Conservation (phyloP, 2,113 vertebrate genomes). For the Picathartes gymnocephalus region DNA sequence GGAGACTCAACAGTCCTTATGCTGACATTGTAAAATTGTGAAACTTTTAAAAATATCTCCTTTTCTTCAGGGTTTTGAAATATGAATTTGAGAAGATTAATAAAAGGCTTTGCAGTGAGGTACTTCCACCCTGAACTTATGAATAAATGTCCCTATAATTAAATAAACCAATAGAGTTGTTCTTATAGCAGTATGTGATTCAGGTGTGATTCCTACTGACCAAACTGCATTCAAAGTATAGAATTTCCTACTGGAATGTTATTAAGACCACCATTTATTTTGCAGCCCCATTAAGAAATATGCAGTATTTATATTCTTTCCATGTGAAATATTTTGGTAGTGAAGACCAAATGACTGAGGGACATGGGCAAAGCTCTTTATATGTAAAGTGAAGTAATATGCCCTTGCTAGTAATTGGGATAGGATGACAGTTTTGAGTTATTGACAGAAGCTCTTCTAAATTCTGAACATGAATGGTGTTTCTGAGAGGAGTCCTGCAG, state of each 20-base stretch:
- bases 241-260: neutral
- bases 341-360: neutral
- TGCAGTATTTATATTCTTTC: neutral
- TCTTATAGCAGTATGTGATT: neutral
- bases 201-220: neutral
- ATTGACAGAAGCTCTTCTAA: neutral
- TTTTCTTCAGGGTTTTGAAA: slow-evolving; percentile 41
- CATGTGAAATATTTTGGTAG: neutral
- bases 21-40: slow-evolving; percentile 20
- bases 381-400: neutral
- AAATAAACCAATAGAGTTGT: slow-evolving; percentile 26
- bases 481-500: neutral
- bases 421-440: neutral
- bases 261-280: neutral
- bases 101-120: slow-evolving; percentile 27
- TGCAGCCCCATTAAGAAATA: neutral
- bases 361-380: neutral
- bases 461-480: neutral
- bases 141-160: slow-evolving; percentile 25
- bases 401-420: neutral
- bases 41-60: slow-evolving; percentile 38
- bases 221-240: neutral
- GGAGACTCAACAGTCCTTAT: neutral
- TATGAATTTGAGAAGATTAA: slow-evolving; percentile 23
- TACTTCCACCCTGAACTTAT: slow-evolving; percentile 1